phyloP scores from a whole-genome alignment of 2,888 invertebrate species.

The Hirtodrosophila confusa region DNA sequence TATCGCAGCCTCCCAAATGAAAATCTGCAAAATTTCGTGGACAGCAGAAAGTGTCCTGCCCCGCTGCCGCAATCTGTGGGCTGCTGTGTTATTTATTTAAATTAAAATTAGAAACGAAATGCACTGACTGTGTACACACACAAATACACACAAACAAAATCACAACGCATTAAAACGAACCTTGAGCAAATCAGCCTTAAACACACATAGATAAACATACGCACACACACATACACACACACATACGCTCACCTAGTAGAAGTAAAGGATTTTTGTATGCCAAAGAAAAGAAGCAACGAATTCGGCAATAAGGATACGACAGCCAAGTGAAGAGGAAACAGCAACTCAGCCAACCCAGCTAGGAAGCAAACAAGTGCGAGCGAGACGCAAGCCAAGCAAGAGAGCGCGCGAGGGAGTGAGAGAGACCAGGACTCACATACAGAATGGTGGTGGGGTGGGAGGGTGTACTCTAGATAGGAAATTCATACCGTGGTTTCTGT shows the following conservation, averaged over 20 bases:
- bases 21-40: conserved; percentile 16
- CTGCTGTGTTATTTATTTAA: conserved; percentile 41
- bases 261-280: conserved; percentile 63
- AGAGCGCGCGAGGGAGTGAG: not conserved
- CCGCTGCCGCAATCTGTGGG: conserved; percentile 9
- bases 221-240: conserved; percentile 23
- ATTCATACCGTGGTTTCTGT: conserved; percentile 53
- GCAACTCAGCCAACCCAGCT: conserved; percentile 22
- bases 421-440: not conserved
- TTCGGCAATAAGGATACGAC: conserved; percentile 69
- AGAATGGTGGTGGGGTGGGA: not conserved
- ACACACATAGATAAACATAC: conserved; percentile 55
- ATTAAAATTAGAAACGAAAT: conserved; percentile 55
- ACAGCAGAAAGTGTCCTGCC: conserved; percentile 1
- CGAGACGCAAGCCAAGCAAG: conserved; percentile 4
- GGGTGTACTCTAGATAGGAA: conserved; percentile 3
- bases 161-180: conserved; percentile 70
- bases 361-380: conserved; percentile 22
- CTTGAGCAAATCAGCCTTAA: conserved; percentile 76
- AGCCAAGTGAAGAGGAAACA: conserved; percentile 55
- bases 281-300: conserved; percentile 57
- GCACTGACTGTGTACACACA: conserved; percentile 55
- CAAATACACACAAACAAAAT: conserved; percentile 55
- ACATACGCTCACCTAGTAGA: conserved; percentile 49
- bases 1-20: conserved; percentile 49